Evolutionary conservation across 2,888 invertebrate genomes (phyloP).

Genomic region (Helicoverpa assulta): DNA sequence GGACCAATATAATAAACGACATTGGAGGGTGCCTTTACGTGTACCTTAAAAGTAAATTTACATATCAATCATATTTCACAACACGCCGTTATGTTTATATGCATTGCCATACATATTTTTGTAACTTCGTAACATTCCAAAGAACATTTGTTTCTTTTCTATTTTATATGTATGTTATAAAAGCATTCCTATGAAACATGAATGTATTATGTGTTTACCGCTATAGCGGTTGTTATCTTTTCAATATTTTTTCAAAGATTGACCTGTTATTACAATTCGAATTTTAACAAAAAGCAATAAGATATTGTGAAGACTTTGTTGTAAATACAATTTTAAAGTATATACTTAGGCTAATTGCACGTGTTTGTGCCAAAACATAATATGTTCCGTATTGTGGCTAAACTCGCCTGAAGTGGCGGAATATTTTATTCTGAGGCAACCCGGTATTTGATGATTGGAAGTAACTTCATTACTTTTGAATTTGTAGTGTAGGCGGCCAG

Average conservation of each 20-base stretch:
- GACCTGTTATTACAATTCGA: constrained; percentile 62
- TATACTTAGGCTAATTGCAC: constrained; percentile 78
- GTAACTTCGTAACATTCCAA: constrained; percentile 88
- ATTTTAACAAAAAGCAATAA: constrained; percentile 83
- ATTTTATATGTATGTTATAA: constrained; percentile 72
- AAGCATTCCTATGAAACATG: constrained; percentile 82
- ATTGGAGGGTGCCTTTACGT: constrained; percentile 82
- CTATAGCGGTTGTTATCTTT: constrained; percentile 66
- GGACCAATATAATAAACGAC: constrained; percentile 80
- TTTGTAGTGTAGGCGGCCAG: constrained; percentile 23
- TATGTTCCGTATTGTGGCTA: constrained; percentile 35
- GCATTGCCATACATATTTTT: constrained; percentile 56
- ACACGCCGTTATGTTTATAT: constrained; percentile 52
- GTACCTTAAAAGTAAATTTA: constrained; percentile 75
- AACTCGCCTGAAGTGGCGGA: constrained; percentile 23
- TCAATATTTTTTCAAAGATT: constrained; percentile 61
- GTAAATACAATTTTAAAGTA: constrained; percentile 77
- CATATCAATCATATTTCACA: constrained; percentile 68
- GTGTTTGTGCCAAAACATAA: constrained; percentile 67
- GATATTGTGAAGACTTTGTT: constrained; percentile 80
- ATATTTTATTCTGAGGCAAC: constrained; percentile 35
- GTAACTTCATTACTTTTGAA: constrained; percentile 29
- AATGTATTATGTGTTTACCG: constrained; percentile 79
- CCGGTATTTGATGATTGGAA: constrained; percentile 11
- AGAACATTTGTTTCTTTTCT: constrained; percentile 79